Conservation (phyloP, 1,140 invertebrate species). For the Aporrectodea caliginosa region DNA sequence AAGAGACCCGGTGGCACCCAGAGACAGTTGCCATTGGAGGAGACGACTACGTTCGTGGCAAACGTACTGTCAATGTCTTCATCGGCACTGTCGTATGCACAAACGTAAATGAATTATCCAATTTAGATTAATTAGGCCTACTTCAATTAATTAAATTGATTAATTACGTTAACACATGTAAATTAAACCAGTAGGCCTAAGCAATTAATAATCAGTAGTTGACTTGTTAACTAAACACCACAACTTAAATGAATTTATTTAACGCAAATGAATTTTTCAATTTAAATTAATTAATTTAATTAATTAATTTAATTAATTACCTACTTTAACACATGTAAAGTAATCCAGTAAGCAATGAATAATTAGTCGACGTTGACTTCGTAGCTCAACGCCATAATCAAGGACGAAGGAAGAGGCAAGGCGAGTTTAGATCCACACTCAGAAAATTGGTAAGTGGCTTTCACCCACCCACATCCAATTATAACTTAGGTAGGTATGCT, state of each 20-base stretch:
- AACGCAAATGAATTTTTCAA: too few relatives aligned
- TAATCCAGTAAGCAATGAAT: too few relatives aligned
- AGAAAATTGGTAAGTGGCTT: too few relatives aligned
- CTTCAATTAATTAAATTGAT: not conserved
- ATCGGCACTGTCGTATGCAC: conserved; percentile 24
- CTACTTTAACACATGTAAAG: too few relatives aligned
- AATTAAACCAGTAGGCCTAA: not conserved
- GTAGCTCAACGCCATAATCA: too few relatives aligned
- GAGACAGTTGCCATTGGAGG: conserved; percentile 30
- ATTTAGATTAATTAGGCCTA: not conserved
- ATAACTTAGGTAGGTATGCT: too few relatives aligned
- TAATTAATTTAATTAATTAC: not conserved
- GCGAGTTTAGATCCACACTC: too few relatives aligned
- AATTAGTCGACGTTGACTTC: too few relatives aligned
- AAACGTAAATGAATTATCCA: not conserved
- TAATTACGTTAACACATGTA: not conserved
- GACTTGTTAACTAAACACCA: too few relatives aligned
- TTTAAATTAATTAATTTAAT: not conserved
- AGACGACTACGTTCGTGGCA: conserved; percentile 32
- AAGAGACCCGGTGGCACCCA: conserved; percentile 57
- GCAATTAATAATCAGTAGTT: not conserved
- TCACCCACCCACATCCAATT: too few relatives aligned
- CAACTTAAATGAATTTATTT: too few relatives aligned
- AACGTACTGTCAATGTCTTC: conserved; percentile 35
- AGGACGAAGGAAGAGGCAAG: too few relatives aligned